Conservation (phyloP, 2,113 vertebrate species). For the Ptyas mucosa region DNA sequence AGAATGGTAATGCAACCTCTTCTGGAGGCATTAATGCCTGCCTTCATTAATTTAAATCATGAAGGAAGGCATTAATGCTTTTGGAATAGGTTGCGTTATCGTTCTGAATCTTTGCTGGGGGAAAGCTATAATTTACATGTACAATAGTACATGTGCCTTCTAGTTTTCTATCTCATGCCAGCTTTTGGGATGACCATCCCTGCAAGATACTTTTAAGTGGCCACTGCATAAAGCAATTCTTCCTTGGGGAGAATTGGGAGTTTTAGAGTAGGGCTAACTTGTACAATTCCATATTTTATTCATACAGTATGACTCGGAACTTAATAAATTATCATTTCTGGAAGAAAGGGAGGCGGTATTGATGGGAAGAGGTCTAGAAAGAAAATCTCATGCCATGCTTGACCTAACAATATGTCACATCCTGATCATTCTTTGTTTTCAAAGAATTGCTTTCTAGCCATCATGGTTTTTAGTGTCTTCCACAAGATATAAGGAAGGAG, state of each 20-base stretch:
- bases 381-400: background rate
- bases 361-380: background rate
- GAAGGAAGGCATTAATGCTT: constrained; percentile 61
- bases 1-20: constrained; percentile 49
- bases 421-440: background rate
- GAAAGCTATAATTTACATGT: constrained; percentile 52
- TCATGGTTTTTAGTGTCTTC: background rate
- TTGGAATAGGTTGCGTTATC: constrained; percentile 43
- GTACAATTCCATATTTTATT: constrained; percentile 49
- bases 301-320: constrained; percentile 27
- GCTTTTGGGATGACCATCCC: constrained; percentile 49
- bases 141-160: constrained; percentile 42
- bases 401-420: background rate
- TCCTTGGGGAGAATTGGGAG: constrained; percentile 52
- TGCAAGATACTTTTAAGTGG: constrained; percentile 46
- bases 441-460: background rate
- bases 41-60: constrained; percentile 66
- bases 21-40: constrained; percentile 57
- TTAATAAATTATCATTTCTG: constrained; percentile 8
- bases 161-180: constrained; percentile 42
- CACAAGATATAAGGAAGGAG: background rate
- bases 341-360: constrained; percentile 10
- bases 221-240: constrained; percentile 63
- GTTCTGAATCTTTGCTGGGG: constrained; percentile 40
- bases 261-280: constrained; percentile 45